A percentile compares a stretch with the other conserved stretches of the same genome.
phyloP scores from a whole-genome alignment of 1,140 invertebrate species.

The Ptiloglossa arizonensis region DNA sequence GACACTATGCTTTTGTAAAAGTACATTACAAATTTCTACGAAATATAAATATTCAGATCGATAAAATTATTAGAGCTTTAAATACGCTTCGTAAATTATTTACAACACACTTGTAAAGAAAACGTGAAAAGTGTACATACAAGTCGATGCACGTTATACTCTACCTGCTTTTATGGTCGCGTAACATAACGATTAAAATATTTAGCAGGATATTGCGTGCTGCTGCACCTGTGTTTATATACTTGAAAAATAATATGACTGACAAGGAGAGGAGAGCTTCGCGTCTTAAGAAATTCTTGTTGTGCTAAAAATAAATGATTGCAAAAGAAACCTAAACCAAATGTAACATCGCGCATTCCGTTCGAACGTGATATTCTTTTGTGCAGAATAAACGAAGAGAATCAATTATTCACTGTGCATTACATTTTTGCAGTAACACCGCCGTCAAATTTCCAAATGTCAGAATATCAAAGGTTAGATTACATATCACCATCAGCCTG shows the following conservation, averaged over 20 bases:
- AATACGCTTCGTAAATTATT: conserved; percentile 1
- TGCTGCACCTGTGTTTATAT: conserved; percentile 35
- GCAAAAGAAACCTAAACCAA: conserved; percentile 26
- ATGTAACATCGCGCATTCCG: conserved; percentile 40
- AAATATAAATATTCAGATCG: not conserved
- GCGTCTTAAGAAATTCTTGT: conserved; percentile 30
- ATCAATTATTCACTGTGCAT: conserved; percentile 43
- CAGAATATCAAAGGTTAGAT: conserved; percentile 51
- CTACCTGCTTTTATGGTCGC: not conserved
- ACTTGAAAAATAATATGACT: conserved; percentile 36
- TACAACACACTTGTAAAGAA: not conserved
- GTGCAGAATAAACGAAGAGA: not conserved
- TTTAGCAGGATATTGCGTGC: conserved; percentile 1
- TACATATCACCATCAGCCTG: not conserved
- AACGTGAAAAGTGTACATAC: not conserved
- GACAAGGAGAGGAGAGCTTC: conserved; percentile 6
- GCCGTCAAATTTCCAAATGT: conserved; percentile 50
- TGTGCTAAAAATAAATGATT: conserved; percentile 48
- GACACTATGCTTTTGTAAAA: not conserved
- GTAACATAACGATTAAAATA: conserved; percentile 2
- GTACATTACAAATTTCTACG: not conserved
- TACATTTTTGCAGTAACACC: conserved; percentile 43
- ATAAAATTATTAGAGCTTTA: not conserved
- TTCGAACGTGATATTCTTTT: conserved; percentile 13
- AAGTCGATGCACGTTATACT: not conserved